phyloP scores from a whole-genome alignment of 1,140 invertebrate species.

The Macrobrachium nipponense region DNA sequence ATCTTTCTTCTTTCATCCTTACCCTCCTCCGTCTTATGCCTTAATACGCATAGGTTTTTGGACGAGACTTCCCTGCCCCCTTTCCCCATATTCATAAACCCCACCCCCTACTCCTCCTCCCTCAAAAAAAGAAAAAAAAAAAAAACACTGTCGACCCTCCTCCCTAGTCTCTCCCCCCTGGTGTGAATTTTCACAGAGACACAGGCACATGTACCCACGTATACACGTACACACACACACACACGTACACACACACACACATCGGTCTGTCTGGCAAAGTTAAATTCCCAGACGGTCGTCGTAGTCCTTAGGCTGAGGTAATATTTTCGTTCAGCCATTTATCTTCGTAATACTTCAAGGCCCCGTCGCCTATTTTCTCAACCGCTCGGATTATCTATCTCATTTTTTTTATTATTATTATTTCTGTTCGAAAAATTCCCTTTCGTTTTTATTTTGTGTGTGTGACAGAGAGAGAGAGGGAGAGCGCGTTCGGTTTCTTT shows the following conservation, averaged over 20 bases:
- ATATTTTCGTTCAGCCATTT: no score
- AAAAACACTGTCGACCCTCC: neutral
- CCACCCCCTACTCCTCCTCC: neutral
- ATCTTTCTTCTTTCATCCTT: neutral
- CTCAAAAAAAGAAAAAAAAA: no score
- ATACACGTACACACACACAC: slow-evolving; percentile 24
- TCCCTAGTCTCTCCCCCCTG: neutral
- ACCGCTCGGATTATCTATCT: no score
- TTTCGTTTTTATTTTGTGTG: no score
- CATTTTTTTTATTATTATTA: no score
- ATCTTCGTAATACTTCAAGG: no score
- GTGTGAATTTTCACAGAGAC: neutral
- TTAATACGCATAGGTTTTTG: neutral
- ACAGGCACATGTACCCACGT: slow-evolving; percentile 16
- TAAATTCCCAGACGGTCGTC: neutral
- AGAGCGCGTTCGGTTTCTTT: no score
- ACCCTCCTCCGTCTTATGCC: neutral
- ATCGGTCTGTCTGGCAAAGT: neutral
- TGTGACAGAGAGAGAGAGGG: no score
- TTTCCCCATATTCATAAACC: neutral
- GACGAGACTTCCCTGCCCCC: neutral
- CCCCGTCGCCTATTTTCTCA: no score
- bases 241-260: slow-evolving; percentile 4
- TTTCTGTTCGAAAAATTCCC: no score
- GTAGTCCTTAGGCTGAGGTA: neutral